phyloP scores from a whole-genome alignment of 2,888 invertebrate genomes.

The Drosophila mettleri region DNA sequence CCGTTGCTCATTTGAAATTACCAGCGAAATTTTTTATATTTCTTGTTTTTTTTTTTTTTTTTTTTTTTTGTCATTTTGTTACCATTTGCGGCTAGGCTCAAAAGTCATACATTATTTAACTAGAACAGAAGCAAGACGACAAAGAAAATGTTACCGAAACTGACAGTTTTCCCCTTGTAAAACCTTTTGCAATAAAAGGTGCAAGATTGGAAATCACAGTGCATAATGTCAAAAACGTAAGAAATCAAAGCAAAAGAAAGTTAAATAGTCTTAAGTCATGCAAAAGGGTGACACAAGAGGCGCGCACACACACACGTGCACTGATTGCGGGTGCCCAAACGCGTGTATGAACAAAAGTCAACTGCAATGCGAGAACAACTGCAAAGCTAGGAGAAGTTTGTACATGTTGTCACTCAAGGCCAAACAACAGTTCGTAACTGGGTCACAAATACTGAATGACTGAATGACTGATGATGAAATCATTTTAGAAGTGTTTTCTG shows the following conservation, averaged over 20 bases:
- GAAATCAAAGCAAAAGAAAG: conserved; percentile 30
- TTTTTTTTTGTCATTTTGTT: too few relatives aligned
- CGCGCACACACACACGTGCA: conserved; percentile 14
- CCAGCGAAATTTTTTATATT: too few relatives aligned
- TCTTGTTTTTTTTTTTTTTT: too few relatives aligned
- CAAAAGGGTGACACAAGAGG: conserved; percentile 57
- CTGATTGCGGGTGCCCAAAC: conserved; percentile 10
- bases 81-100: conserved; percentile 66
- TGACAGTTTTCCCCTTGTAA: conserved; percentile 36
- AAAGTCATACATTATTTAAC: conserved; percentile 66
- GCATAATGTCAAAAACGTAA: conserved; percentile 55
- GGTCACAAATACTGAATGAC: too few relatives aligned
- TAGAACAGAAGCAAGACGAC: conserved; percentile 16
- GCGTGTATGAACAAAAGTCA: conserved; percentile 64
- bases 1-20: too few relatives aligned
- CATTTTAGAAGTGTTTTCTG: too few relatives aligned
- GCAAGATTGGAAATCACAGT: conserved; percentile 60
- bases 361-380: conserved; percentile 72
- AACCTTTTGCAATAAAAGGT: conserved; percentile 65
- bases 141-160: too few relatives aligned
- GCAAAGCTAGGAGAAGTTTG: conserved; percentile 67
- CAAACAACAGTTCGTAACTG: conserved; percentile 56
- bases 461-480: too few relatives aligned
- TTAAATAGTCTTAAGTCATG: conserved; percentile 76
- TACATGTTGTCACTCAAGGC: conserved; percentile 61